Evolutionary conservation across 2,113 vertebrate species (phyloP).

Genomic region (Petromus typicus): DNA sequence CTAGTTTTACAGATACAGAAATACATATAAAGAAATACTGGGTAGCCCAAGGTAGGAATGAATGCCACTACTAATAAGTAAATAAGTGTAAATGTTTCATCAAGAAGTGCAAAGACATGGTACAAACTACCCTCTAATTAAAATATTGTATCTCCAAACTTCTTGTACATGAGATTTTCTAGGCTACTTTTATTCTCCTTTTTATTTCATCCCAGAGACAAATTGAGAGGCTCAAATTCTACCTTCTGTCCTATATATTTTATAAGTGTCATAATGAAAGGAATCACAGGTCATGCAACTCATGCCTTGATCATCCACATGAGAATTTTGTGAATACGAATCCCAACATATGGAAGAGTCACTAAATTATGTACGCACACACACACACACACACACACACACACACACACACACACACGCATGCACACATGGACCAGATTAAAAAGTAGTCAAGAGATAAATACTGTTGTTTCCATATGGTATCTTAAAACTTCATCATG

Average conservation of each 20-base stretch:
- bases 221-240: background rate
- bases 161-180: background rate
- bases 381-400: background rate
- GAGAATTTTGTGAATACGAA: slow-evolving; percentile 16
- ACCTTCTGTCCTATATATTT: background rate
- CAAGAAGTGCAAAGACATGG: background rate
- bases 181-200: background rate
- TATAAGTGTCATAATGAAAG: background rate
- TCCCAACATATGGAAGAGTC: background rate
- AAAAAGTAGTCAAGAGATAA: background rate
- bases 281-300: background rate
- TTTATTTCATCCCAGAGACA: background rate
- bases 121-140: background rate
- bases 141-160: background rate
- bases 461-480: background rate
- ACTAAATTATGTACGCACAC: background rate
- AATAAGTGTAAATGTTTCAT: background rate
- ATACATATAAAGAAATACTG: background rate
- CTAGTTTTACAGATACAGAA: background rate
- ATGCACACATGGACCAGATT: background rate
- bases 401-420: background rate
- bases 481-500: background rate
- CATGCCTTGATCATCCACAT: background rate
- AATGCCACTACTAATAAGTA: background rate
- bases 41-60: background rate